phyloP scores from a whole-genome alignment of 2,113 vertebrate species.

The Megaptera novaeangliae region DNA sequence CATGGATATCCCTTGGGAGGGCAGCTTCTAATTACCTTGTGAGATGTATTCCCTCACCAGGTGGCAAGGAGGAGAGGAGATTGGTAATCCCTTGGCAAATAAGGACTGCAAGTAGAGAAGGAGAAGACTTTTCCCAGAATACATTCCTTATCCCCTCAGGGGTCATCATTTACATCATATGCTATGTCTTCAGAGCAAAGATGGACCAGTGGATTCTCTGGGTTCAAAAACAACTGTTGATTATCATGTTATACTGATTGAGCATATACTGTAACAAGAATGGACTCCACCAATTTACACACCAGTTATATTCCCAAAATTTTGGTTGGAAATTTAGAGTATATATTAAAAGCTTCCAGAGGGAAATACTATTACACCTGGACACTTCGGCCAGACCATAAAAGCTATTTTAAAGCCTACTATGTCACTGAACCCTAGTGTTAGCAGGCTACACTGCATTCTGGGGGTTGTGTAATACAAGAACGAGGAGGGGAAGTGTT shows the following conservation, averaged over 20 bases:
- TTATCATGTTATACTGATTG: neutral
- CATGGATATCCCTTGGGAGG: neutral
- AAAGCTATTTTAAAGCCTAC: neutral
- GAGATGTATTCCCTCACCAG: neutral
- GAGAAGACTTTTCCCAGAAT: constrained; percentile 13
- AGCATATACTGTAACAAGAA: neutral
- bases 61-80: neutral
- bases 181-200: constrained; percentile 32
- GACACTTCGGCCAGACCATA: neutral
- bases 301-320: neutral
- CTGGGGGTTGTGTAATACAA: neutral
- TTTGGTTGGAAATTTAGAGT: neutral
- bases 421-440: neutral
- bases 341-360: neutral
- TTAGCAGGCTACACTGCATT: neutral
- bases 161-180: constrained; percentile 39
- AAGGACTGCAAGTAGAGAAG: neutral
- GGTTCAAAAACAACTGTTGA: constrained; percentile 36
- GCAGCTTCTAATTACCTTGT: neutral
- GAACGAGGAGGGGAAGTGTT: neutral
- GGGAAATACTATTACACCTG: neutral
- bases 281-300: neutral
- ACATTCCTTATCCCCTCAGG: neutral
- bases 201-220: neutral
- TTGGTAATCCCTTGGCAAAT: neutral